phyloP scores from a whole-genome alignment of 2,888 invertebrate genomes.

The Brenthis hecate region DNA sequence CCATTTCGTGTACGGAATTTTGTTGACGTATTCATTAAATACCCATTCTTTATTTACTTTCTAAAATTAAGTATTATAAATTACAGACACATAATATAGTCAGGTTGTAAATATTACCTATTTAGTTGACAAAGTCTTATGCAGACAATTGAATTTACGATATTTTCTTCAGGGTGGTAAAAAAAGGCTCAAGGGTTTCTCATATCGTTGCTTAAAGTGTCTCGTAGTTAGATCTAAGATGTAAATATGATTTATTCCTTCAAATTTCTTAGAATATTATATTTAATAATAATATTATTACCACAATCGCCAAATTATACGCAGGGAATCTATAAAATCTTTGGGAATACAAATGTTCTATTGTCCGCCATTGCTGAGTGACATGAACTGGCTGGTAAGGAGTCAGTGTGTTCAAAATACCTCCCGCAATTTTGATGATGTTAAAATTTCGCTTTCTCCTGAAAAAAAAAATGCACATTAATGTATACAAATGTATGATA shows the following conservation, averaged over 20 bases:
- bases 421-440: slow-evolving; percentile 50
- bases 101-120: no score
- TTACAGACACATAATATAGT: no score
- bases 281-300: slow-evolving; percentile 40
- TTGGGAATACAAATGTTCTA: slow-evolving; percentile 53
- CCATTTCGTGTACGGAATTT: slow-evolving; percentile 54
- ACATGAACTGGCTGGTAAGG: slow-evolving; percentile 33
- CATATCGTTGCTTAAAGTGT: no score
- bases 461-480: slow-evolving; percentile 12
- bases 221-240: no score
- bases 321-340: slow-evolving; percentile 58
- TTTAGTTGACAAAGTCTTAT: no score
- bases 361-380: slow-evolving; percentile 56
- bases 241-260: no score
- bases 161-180: no score
- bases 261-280: background rate
- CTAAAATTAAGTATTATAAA: slow-evolving; percentile 45
- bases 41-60: slow-evolving; percentile 47
- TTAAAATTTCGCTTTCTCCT: slow-evolving; percentile 45
- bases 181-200: no score
- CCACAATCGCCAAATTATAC: slow-evolving; percentile 57
- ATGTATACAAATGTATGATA: no score
- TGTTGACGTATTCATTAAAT: slow-evolving; percentile 55
- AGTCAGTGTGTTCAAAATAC: slow-evolving; percentile 46
- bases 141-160: no score